A percentile compares a stretch with the other conserved stretches of the same genome.
These are phyloP conservation scores for Acanthacorydalis orientalis DNA, from an alignment of 2,888 invertebrate genomes.

Conservation along the genomic window DNA sequence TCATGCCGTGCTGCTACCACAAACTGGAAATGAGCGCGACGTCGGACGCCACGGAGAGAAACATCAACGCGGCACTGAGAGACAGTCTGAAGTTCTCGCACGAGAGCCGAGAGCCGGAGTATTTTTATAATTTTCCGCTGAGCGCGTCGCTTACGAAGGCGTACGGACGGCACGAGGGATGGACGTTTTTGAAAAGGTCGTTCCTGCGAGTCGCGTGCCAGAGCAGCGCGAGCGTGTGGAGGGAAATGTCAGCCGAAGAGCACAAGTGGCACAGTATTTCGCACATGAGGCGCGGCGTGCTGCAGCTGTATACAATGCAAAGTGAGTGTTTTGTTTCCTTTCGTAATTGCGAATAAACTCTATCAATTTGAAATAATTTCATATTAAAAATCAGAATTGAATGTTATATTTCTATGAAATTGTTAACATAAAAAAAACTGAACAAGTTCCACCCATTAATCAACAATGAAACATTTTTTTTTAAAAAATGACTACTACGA, in stretches of 20 bases:
- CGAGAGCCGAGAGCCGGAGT: constrained; percentile 11
- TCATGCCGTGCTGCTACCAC: constrained; percentile 72
- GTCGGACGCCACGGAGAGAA: neutral
- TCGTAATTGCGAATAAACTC: neutral
- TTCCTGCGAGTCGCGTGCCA: constrained; percentile 60
- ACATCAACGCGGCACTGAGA: neutral
- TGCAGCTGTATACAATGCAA: constrained; percentile 38
- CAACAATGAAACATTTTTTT: too few species aligned
- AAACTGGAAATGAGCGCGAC: constrained; percentile 30
- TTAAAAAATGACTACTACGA: too few species aligned
- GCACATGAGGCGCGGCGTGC: constrained; percentile 41
- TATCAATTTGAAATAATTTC: neutral
- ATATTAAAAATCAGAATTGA: neutral
- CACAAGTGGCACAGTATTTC: constrained; percentile 34
- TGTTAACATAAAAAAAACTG: too few species aligned
- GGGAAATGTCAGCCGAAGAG: constrained; percentile 26
- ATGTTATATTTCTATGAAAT: neutral
- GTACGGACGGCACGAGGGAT: constrained; percentile 21
- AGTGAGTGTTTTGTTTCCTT: constrained; percentile 28
- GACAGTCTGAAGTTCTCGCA: neutral
- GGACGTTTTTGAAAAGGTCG: constrained; percentile 36
- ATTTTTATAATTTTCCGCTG: constrained; percentile 49
- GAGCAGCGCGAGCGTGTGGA: constrained; percentile 37
- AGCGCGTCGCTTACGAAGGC: constrained; percentile 31
- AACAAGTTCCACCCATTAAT: too few species aligned